Evolutionary conservation across 2,888 invertebrate species (phyloP).

Genomic region (Nezara viridula): DNA sequence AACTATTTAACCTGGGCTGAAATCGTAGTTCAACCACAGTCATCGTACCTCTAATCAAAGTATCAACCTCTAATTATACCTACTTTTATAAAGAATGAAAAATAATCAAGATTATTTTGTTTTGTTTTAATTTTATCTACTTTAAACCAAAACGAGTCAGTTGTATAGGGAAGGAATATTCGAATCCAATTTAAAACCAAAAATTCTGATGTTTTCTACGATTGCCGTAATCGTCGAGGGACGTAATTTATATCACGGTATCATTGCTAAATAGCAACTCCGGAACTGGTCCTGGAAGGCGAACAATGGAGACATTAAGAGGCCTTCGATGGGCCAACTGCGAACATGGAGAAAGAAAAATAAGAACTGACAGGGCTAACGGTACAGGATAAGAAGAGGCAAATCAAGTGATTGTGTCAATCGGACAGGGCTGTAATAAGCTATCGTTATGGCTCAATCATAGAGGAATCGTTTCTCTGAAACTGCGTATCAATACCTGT

Average conservation of each 20-base stretch:
- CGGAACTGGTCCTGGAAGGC: neutral
- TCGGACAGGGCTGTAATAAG: neutral
- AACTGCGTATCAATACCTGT: neutral
- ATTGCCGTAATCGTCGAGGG: neutral
- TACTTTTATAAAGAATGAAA: too few species aligned
- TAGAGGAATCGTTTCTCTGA: neutral
- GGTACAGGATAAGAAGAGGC: neutral
- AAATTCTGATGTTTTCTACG: neutral
- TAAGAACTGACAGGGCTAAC: conserved; percentile 27
- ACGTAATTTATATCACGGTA: neutral
- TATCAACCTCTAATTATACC: too few species aligned
- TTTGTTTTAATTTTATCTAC: too few species aligned
- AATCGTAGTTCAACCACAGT: too few species aligned
- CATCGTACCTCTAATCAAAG: too few species aligned
- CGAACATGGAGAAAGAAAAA: conserved; percentile 13
- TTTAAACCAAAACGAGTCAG: neutral
- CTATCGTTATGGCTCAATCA: conserved; percentile 30
- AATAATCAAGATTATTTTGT: too few species aligned
- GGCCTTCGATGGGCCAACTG: neutral
- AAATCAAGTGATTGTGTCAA: conserved; percentile 38
- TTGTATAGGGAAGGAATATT: too few species aligned
- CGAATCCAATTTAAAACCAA: neutral
- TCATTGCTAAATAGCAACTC: neutral
- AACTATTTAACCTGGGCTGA: too few species aligned
- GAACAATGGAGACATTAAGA: conserved; percentile 1